Percentiles rank a stretch among this genome's conserved stretches.
Conservation (phyloP, 2,113 vertebrate species). For the Marmota monax region DNA sequence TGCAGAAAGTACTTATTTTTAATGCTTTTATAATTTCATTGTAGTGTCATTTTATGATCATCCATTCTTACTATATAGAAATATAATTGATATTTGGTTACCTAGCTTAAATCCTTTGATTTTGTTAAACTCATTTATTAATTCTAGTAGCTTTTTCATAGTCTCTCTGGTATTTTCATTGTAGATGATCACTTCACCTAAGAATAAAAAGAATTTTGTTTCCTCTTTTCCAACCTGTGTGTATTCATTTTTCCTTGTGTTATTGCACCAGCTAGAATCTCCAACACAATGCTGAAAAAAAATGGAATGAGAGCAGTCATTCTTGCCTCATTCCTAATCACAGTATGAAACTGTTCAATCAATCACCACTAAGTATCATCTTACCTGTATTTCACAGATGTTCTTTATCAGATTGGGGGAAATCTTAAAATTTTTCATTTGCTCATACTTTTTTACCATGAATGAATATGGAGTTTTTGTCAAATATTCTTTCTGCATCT, state of each 20-base stretch:
- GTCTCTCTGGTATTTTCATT: neutral
- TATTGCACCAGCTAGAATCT: neutral
- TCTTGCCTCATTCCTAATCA: neutral
- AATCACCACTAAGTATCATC: neutral
- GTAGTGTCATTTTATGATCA: neutral
- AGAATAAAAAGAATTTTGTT: conserved; percentile 19
- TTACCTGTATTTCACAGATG: neutral
- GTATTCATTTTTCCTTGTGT: neutral
- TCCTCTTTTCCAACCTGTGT: neutral
- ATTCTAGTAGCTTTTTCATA: neutral
- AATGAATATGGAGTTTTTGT: neutral
- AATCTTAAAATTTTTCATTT: neutral
- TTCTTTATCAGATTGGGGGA: neutral
- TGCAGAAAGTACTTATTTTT: neutral
- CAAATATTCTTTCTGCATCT: no score
- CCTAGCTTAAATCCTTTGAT: neutral
- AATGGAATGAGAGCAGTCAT: neutral
- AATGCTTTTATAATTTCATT: neutral
- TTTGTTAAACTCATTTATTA: neutral
- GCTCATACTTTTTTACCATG: neutral
- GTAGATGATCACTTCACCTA: neutral
- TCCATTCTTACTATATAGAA: neutral
- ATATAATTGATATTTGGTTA: neutral
- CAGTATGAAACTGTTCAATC: neutral
- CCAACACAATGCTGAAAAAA: neutral